A percentile compares a stretch with the other conserved stretches of the same genome.
Evolutionary conservation across 2,113 vertebrate genomes (phyloP).

Genomic region (Solea senegalensis): DNA sequence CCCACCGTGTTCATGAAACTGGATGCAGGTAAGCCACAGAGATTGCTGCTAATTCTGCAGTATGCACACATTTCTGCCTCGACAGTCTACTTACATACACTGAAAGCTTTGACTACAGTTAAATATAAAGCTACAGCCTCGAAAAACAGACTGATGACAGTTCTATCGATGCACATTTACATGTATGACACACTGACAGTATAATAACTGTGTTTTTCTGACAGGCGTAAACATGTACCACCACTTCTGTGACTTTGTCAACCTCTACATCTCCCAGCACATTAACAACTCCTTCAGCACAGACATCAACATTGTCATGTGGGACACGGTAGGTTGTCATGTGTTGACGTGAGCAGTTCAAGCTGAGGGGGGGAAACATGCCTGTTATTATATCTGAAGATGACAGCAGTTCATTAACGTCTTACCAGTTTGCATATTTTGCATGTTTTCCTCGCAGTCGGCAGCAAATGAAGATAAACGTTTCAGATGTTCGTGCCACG

Average conservation of each 20-base stretch:
- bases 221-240: constrained; percentile 99
- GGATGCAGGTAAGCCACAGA: constrained; percentile 88
- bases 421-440: background rate
- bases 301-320: constrained; percentile 94
- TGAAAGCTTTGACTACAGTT: no score
- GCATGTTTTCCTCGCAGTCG: background rate
- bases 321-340: constrained; percentile 91
- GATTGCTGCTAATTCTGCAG: background rate
- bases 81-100: no score
- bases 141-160: background rate
- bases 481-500: constrained; percentile 5
- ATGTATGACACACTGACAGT: background rate
- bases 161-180: background rate
- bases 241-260: constrained; percentile 98
- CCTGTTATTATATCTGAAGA: background rate
- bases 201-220: constrained; percentile 23
- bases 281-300: constrained; percentile 94
- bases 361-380: background rate
- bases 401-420: background rate
- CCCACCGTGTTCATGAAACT: constrained; percentile 97
- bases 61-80: no score
- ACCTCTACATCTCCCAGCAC: constrained; percentile 96
- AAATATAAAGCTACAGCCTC: no score
- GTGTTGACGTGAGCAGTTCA: background rate
- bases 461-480: background rate